Percentiles rank a stretch among this genome's conserved stretches.
Evolutionary conservation across 2,888 invertebrate species (phyloP).

Genomic region (Pogonocherus hispidulus): DNA sequence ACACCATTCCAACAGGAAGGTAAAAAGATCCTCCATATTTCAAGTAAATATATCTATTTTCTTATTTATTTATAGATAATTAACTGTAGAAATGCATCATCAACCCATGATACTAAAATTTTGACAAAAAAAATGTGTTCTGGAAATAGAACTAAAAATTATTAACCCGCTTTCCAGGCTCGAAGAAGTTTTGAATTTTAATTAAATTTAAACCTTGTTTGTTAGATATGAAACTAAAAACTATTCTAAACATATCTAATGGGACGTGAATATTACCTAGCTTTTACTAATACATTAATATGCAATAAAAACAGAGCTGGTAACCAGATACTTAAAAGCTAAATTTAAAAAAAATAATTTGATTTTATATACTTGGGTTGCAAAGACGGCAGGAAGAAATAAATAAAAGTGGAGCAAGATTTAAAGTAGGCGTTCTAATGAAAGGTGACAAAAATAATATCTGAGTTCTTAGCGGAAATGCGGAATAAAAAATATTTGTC

Average conservation of each 20-base stretch:
- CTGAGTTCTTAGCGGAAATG: conserved; percentile 30
- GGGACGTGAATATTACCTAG: not conserved
- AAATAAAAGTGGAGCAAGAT: conserved; percentile 61
- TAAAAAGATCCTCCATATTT: not conserved
- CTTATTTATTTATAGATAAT: not conserved
- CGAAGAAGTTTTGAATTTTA: conserved; percentile 27
- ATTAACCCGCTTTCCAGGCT: conserved; percentile 14
- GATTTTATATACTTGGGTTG: conserved; percentile 55
- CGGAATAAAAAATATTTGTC: conserved; percentile 31
- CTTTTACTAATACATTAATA: conserved; percentile 18
- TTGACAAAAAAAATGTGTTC: conserved; percentile 18
- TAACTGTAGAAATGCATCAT: conserved; percentile 7
- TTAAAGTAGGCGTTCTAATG: conserved; percentile 55
- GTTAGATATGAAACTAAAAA: conserved; percentile 43
- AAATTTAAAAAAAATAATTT: conserved; percentile 42
- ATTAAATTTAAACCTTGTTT: conserved; percentile 35
- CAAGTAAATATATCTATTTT: not conserved
- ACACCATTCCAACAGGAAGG: not conserved
- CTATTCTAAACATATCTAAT: conserved; percentile 21
- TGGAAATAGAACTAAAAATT: conserved; percentile 19
- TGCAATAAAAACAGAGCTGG: too few species aligned
- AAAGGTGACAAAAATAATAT: conserved; percentile 57
- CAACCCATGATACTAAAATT: conserved; percentile 16
- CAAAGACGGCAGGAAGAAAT: conserved; percentile 60
- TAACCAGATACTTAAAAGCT: conserved; percentile 33